phyloP scores from a whole-genome alignment of 2,113 vertebrate genomes.

The Acanthisitta chloris region DNA sequence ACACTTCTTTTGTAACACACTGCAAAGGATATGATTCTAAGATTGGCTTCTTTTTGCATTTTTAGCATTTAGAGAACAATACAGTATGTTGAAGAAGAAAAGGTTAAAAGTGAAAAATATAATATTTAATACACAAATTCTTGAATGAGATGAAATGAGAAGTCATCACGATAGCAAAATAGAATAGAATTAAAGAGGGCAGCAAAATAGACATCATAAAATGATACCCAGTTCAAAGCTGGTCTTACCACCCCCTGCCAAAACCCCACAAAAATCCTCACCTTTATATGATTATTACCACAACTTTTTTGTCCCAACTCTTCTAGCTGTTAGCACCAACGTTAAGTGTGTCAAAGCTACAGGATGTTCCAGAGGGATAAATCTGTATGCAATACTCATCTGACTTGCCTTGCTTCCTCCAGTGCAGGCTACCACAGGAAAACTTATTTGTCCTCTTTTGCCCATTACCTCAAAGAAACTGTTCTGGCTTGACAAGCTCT shows the following conservation, averaged over 20 bases:
- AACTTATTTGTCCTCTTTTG: background rate
- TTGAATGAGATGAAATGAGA: background rate
- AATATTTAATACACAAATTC: background rate
- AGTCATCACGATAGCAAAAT: background rate
- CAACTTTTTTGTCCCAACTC: background rate
- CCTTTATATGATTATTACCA: background rate
- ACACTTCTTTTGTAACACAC: background rate
- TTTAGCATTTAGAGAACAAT: background rate
- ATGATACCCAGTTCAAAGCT: fast-evolving
- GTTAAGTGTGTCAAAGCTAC: background rate
- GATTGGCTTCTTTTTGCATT: background rate
- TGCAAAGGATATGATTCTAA: background rate
- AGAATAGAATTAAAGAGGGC: background rate
- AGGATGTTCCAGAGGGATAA: background rate
- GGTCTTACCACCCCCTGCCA: background rate
- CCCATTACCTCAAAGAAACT: background rate
- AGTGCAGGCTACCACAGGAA: background rate
- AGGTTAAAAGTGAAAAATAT: background rate
- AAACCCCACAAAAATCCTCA: background rate
- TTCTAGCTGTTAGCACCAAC: background rate
- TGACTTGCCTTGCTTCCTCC: background rate
- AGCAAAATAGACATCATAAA: background rate
- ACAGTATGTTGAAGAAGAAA: background rate
- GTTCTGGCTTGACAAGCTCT: background rate
- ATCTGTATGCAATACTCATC: background rate